phyloP scores from a whole-genome alignment of 1,140 invertebrate species.

The Pissodes strobi region DNA sequence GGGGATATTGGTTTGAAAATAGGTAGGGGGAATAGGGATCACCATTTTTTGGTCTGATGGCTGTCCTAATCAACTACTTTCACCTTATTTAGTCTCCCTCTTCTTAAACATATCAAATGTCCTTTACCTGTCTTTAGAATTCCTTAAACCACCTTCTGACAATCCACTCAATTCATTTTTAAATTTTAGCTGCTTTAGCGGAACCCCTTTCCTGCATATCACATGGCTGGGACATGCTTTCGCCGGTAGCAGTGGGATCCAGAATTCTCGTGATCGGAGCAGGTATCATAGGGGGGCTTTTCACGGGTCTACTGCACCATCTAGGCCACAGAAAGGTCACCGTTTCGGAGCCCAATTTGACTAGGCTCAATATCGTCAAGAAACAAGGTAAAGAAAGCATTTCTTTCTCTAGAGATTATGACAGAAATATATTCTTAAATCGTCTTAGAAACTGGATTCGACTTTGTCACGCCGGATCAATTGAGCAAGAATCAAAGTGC shows the following conservation, averaged over 20 bases:
- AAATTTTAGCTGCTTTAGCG: too few relatives aligned
- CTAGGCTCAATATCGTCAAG: constrained; percentile 59
- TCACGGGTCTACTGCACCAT: constrained; percentile 66
- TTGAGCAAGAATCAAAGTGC: constrained; percentile 56
- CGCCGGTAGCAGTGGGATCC: constrained; percentile 62
- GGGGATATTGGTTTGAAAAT: too few relatives aligned
- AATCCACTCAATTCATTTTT: too few relatives aligned
- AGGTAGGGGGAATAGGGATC: too few relatives aligned
- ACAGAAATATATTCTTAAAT: background rate
- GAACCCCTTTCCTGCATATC: constrained; percentile 52
- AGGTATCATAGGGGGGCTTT: constrained; percentile 74
- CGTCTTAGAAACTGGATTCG: constrained; percentile 46
- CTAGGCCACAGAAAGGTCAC: constrained; percentile 70
- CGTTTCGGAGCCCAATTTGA: constrained; percentile 65
- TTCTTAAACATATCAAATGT: too few relatives aligned
- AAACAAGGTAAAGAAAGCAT: constrained; percentile 62
- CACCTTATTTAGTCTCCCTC: too few relatives aligned
- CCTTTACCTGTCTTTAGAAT: too few relatives aligned
- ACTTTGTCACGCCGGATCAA: constrained; percentile 61
- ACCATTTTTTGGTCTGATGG: too few relatives aligned
- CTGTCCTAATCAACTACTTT: too few relatives aligned
- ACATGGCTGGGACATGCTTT: constrained; percentile 67
- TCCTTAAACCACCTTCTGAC: too few relatives aligned
- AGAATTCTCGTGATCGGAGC: constrained; percentile 69
- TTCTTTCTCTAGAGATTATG: background rate